phyloP scores from a whole-genome alignment of 1,140 invertebrate genomes.

The Medauroidea extradentata region DNA sequence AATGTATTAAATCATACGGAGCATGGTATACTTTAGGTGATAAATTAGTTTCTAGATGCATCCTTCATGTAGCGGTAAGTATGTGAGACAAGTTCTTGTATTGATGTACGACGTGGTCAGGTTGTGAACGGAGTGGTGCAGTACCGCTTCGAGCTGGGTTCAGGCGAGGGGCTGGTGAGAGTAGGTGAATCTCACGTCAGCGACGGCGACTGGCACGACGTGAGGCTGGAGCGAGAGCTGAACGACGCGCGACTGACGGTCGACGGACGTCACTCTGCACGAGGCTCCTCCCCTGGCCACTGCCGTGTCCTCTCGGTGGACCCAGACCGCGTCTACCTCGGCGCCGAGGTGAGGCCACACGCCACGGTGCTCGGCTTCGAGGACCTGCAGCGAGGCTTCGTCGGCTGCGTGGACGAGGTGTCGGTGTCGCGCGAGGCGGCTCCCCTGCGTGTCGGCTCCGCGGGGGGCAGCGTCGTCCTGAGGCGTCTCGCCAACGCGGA shows the following conservation, averaged over 20 bases:
- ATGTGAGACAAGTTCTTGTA: no score
- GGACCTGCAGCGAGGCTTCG: slow-evolving; percentile 75
- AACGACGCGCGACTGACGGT: slow-evolving; percentile 72
- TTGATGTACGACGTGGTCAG: no score
- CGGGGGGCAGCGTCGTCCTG: slow-evolving; percentile 58
- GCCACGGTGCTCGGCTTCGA: slow-evolving; percentile 63
- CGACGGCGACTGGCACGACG: slow-evolving; percentile 88
- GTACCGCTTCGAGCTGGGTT: slow-evolving; percentile 86
- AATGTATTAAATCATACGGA: no score
- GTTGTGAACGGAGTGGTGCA: slow-evolving; percentile 76
- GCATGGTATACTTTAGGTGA: no score
- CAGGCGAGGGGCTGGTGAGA: slow-evolving; percentile 80
- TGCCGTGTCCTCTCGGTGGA: slow-evolving; percentile 85
- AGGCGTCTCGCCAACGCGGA: slow-evolving; percentile 72
- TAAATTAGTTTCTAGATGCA: no score
- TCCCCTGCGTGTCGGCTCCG: slow-evolving; percentile 70
- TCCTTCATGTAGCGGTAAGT: no score
- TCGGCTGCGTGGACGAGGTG: slow-evolving; percentile 89
- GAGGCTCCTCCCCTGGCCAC: slow-evolving; percentile 73
- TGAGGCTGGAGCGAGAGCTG: slow-evolving; percentile 73
- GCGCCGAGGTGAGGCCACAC: slow-evolving; percentile 68
- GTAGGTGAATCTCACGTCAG: slow-evolving; percentile 69
- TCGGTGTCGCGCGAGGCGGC: slow-evolving; percentile 69
- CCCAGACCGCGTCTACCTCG: slow-evolving; percentile 76
- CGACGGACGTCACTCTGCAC: slow-evolving; percentile 70